Percentiles rank a stretch among this genome's conserved stretches.
These are phyloP conservation scores for Andrena hattorfiana DNA, from an alignment of 2,888 invertebrate genomes.

Conservation along the genomic window DNA sequence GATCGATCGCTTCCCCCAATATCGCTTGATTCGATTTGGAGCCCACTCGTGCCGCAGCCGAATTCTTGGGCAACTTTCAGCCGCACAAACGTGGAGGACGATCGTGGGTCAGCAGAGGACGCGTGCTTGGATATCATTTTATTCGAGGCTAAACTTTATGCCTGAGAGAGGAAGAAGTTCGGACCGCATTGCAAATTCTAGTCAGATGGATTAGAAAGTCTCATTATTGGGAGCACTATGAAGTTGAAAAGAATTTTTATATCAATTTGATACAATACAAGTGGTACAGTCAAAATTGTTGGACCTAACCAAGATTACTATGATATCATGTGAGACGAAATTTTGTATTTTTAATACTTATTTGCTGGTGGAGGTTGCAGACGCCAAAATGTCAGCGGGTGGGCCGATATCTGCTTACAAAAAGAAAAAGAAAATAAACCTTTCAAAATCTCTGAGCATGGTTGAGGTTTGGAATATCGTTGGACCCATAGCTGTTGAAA, in stretches of 20 bases:
- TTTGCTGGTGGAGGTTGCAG: background rate
- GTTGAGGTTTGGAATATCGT: conserved; percentile 70
- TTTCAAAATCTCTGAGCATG: conserved; percentile 63
- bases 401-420: background rate
- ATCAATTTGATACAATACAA: background rate
- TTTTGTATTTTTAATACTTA: background rate
- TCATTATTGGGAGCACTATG: background rate
- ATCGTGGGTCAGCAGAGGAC: background rate
- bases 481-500: conserved; percentile 65
- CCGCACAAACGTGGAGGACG: conserved; percentile 25
- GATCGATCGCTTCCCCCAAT: conserved; percentile 72
- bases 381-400: conserved; percentile 21
- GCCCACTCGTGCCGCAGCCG: conserved; percentile 39
- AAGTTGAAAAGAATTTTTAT: background rate
- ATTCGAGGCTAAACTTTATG: conserved; percentile 4
- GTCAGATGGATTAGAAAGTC: background rate
- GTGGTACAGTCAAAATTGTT: background rate
- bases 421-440: conserved; percentile 29
- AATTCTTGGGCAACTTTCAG: conserved; percentile 57
- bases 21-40: conserved; percentile 70
- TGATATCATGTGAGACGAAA: background rate
- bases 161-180: background rate
- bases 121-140: background rate
- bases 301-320: conserved; percentile 1
- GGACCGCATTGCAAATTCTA: background rate